A percentile compares a stretch with the other conserved stretches of the same genome.
These are phyloP conservation scores for Lynx canadensis DNA, from an alignment of 2,113 vertebrate genomes.

Conservation along the genomic window DNA sequence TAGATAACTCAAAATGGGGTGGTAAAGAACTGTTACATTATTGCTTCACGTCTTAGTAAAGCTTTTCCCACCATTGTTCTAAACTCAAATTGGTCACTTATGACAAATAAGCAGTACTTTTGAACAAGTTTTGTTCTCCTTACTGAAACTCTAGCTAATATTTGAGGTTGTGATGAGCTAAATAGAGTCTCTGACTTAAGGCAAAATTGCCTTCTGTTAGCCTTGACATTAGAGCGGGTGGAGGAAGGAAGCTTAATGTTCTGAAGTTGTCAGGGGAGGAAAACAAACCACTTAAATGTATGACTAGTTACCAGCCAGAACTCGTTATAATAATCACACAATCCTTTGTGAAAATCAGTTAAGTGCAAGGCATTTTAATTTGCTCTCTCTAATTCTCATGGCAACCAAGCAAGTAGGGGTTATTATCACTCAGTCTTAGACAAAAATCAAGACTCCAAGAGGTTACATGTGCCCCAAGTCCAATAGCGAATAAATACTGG, in stretches of 20 bases:
- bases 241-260: conserved; percentile 33
- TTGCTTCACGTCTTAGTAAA: not conserved
- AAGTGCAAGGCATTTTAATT: conserved; percentile 29
- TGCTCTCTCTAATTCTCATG: conserved; percentile 4
- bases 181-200: conserved; percentile 49
- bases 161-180: conserved; percentile 60
- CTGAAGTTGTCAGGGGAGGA: not conserved
- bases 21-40: not conserved
- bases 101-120: conserved; percentile 50
- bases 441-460: conserved; percentile 7
- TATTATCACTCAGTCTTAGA: not conserved
- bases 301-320: conserved; percentile 29
- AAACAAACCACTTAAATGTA: conserved; percentile 57
- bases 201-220: conserved; percentile 54
- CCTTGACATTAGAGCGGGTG: not conserved
- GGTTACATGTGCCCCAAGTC: not conserved
- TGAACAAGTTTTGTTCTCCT: not conserved
- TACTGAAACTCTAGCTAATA: conserved; percentile 35
- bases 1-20: not conserved
- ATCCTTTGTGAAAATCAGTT: conserved; percentile 55
- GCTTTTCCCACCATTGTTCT: conserved; percentile 41
- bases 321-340: conserved; percentile 42
- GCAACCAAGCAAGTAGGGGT: not conserved
- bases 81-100: conserved; percentile 56
- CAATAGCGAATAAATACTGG: not conserved